Evolutionary conservation across 2,797 vertebrate species (phyloP).

Genomic region (Meda fulgida): DNA sequence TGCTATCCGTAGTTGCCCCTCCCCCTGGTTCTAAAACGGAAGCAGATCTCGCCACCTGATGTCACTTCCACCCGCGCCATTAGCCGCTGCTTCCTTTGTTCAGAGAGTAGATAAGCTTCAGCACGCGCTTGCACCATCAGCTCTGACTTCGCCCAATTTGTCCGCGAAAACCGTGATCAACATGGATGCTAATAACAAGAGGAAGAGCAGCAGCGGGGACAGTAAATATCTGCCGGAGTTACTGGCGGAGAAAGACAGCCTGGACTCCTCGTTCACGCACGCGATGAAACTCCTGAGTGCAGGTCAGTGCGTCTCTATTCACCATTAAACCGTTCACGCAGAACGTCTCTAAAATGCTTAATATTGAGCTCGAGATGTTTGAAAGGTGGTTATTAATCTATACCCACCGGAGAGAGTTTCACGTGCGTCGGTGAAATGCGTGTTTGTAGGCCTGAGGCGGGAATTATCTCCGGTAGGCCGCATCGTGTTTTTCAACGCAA

Average conservation of each 20-base stretch:
- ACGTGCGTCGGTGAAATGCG: not conserved
- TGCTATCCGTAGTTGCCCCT: not conserved
- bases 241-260: slow-evolving; percentile 94
- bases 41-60: not conserved
- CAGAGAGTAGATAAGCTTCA: not conserved
- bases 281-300: slow-evolving; percentile 92
- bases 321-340: not conserved
- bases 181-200: slow-evolving; percentile 40
- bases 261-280: slow-evolving; percentile 96
- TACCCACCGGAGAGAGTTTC: fast-evolving
- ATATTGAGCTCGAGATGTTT: fast-evolving
- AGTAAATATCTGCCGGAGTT: slow-evolving; percentile 95
- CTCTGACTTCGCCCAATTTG: not conserved
- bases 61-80: slow-evolving; percentile 26
- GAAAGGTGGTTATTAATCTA: fast-evolving
- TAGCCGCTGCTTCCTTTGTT: slow-evolving; percentile 30
- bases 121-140: not conserved
- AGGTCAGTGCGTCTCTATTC: slow-evolving; percentile 73
- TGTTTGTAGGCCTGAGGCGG: not conserved
- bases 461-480: not conserved
- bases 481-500: not conserved
- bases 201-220: slow-evolving; percentile 66
- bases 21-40: not conserved
- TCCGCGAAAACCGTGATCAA: not conserved
- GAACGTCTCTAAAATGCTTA: not conserved